Evolutionary conservation across 2,113 vertebrate genomes (phyloP).

Genomic region (Orientallactaga bullata): DNA sequence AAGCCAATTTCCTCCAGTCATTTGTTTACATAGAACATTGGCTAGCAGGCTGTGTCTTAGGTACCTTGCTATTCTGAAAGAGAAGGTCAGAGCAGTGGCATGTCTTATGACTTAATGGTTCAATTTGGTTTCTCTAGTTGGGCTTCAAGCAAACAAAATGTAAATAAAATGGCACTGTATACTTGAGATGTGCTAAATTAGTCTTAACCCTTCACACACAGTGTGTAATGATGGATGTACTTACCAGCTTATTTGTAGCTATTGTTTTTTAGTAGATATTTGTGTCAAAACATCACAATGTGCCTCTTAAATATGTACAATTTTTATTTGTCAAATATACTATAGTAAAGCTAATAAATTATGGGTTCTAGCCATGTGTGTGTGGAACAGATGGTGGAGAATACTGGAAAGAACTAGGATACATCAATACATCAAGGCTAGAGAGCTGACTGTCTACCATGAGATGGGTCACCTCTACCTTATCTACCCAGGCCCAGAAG

Average conservation of each 20-base stretch:
- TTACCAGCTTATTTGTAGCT: not conserved
- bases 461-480: too few species aligned
- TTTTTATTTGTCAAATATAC: not conserved
- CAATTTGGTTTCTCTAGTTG: not conserved
- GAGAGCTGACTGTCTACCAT: too few species aligned
- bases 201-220: not conserved
- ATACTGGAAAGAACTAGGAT: too few species aligned
- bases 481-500: too few species aligned
- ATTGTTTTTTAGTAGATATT: not conserved
- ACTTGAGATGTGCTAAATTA: not conserved
- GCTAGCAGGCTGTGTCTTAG: not conserved
- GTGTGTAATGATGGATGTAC: not conserved
- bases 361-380: too few species aligned
- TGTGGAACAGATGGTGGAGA: too few species aligned
- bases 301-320: not conserved
- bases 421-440: too few species aligned
- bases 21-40: not conserved
- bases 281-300: not conserved
- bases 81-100: not conserved
- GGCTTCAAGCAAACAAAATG: conserved; percentile 39
- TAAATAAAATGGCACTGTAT: not conserved
- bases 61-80: not conserved
- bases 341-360: not conserved
- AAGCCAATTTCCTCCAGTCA: not conserved
- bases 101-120: not conserved